These are phyloP conservation scores for Nomada fucata DNA, from an alignment of 2,888 invertebrate genomes.

Conservation along the genomic window DNA sequence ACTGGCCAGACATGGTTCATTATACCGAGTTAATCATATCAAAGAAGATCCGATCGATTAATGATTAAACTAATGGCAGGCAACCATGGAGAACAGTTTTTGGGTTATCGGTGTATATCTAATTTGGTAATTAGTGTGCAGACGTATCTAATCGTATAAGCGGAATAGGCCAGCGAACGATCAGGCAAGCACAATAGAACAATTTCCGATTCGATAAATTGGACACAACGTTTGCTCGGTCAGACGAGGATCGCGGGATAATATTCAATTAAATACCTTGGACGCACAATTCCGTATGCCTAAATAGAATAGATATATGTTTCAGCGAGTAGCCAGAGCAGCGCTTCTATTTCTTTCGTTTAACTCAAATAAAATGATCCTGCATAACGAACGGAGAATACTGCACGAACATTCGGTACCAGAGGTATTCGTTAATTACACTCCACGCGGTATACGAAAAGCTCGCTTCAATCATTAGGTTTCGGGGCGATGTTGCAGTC, in stretches of 20 bases:
- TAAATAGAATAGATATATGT: too few relatives aligned
- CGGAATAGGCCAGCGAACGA: background rate
- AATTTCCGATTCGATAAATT: background rate
- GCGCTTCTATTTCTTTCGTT: too few relatives aligned
- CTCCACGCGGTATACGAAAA: background rate
- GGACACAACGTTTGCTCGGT: background rate
- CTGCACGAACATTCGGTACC: too few relatives aligned
- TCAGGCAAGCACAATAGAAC: conserved; percentile 6
- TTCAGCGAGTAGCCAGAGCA: too few relatives aligned
- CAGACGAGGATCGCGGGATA: too few relatives aligned
- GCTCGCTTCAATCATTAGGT: conserved; percentile 4
- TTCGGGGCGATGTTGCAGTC: background rate
- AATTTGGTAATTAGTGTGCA: conserved; percentile 14
- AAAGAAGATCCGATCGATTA: too few relatives aligned
- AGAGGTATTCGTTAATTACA: background rate
- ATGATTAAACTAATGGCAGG: background rate
- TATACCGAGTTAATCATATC: background rate
- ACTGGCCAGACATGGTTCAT: background rate
- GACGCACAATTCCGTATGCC: background rate
- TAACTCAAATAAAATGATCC: background rate
- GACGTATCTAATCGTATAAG: conserved; percentile 2
- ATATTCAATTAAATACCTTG: background rate
- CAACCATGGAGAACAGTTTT: background rate
- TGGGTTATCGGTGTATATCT: conserved; percentile 12
- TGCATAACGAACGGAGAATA: background rate